A percentile compares a stretch with the other conserved stretches of the same genome.
Conservation (phyloP, 2,797 vertebrate species). For the Xyrichtys novacula region DNA sequence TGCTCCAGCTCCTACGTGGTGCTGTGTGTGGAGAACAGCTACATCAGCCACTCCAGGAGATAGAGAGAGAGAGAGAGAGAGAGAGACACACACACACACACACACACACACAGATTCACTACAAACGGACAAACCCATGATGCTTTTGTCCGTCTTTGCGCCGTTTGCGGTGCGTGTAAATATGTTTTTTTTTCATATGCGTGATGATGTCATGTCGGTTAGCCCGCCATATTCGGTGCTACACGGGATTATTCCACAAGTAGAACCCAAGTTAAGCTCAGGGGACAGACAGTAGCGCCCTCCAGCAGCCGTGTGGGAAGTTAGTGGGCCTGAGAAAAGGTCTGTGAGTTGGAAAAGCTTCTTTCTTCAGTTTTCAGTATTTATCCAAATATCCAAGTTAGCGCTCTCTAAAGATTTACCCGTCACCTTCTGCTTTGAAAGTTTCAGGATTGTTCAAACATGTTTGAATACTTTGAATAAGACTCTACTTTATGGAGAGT, state of each 20-base stretch:
- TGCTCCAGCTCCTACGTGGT: conserved; percentile 87
- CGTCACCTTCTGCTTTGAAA: neutral
- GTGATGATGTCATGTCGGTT: conserved; percentile 49
- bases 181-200: conserved; percentile 46
- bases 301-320: conserved; percentile 38
- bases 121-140: conserved; percentile 12
- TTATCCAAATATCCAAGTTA: neutral
- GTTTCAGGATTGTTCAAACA: too few relatives aligned
- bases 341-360: neutral
- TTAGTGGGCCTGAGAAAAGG: neutral
- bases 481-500: neutral
- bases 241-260: conserved; percentile 36
- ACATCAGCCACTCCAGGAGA: conserved; percentile 78
- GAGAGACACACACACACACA: conserved; percentile 22
- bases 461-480: too few relatives aligned
- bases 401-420: neutral
- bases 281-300: conserved; percentile 39
- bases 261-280: conserved; percentile 50
- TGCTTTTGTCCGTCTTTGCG: conserved; percentile 21
- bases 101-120: conserved; percentile 14
- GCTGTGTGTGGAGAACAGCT: conserved; percentile 96
- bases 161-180: conserved; percentile 67
- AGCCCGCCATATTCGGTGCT: conserved; percentile 61
- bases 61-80: too few relatives aligned
- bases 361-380: conserved; percentile 4